Percentiles rank a stretch among this genome's conserved stretches.
Evolutionary conservation across 2,888 invertebrate species (phyloP).

Genomic region (Diarsia dahlii): DNA sequence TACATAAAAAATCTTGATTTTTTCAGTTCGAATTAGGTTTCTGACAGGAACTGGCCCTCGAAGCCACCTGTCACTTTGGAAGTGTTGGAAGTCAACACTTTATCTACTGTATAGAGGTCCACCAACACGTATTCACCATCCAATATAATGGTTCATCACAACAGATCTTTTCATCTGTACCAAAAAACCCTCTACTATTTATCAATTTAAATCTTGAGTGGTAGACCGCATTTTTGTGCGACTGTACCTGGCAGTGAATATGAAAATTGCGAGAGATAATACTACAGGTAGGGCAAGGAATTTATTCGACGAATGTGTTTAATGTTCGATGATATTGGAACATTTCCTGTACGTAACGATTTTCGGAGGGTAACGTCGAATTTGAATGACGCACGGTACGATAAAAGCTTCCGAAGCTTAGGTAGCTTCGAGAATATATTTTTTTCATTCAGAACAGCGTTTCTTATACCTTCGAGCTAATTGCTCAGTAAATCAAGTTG

Average conservation of each 20-base stretch:
- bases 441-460: not conserved
- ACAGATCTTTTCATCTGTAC: not conserved
- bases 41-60: not conserved
- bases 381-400: constrained; percentile 15
- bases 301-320: constrained; percentile 45
- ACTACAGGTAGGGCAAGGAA: constrained; percentile 49
- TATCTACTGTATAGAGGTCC: not conserved
- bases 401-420: too few relatives aligned
- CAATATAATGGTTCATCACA: too few relatives aligned
- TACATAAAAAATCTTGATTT: not conserved
- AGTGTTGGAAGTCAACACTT: not conserved
- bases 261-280: constrained; percentile 58
- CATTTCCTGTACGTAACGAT: constrained; percentile 13
- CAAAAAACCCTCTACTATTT: not conserved
- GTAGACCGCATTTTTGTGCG: not conserved
- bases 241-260: constrained; percentile 44
- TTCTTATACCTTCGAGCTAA: not conserved
- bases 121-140: too few relatives aligned
- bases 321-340: constrained; percentile 43
- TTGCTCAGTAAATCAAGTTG: not conserved
- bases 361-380: constrained; percentile 8
- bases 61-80: not conserved
- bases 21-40: not conserved
- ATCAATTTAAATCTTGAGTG: not conserved
- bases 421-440: not conserved